phyloP scores from a whole-genome alignment of 2,113 vertebrate species.

The Cariama cristata region DNA sequence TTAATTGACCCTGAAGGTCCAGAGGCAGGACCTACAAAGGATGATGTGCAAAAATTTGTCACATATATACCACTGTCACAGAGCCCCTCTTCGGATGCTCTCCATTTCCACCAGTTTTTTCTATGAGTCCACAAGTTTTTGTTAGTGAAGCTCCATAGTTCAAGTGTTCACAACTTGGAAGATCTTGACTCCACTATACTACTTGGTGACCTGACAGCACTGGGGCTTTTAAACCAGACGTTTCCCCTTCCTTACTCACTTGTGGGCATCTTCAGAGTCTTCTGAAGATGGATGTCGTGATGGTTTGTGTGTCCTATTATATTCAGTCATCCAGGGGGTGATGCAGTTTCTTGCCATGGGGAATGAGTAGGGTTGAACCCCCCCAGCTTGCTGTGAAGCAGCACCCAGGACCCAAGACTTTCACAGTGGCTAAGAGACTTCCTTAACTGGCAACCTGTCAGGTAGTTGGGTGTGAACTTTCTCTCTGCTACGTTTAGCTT shows the following conservation, averaged over 20 bases:
- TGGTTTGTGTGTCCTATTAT: neutral
- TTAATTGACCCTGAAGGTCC: neutral
- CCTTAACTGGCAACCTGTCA: slow-evolving; percentile 28
- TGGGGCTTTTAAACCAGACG: neutral
- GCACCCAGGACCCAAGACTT: neutral
- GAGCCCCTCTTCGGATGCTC: neutral
- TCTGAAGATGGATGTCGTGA: neutral
- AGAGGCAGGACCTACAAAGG: neutral
- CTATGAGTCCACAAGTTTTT: neutral
- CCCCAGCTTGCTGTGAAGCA: neutral
- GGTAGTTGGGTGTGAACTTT: slow-evolving; percentile 19
- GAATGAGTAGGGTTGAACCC: neutral
- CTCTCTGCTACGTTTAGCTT: neutral
- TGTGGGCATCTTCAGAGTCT: neutral
- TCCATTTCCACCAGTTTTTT: neutral
- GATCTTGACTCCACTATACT: neutral
- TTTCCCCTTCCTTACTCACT: neutral
- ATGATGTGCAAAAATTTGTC: neutral
- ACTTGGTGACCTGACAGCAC: neutral
- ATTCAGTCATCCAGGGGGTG: neutral
- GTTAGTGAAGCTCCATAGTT: neutral
- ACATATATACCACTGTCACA: neutral
- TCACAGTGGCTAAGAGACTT: neutral
- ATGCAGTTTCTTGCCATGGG: neutral
- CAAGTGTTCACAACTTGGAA: neutral